Evolutionary conservation across 2,888 invertebrate genomes (phyloP).

Genomic region (Lasioglossum lativentre): DNA sequence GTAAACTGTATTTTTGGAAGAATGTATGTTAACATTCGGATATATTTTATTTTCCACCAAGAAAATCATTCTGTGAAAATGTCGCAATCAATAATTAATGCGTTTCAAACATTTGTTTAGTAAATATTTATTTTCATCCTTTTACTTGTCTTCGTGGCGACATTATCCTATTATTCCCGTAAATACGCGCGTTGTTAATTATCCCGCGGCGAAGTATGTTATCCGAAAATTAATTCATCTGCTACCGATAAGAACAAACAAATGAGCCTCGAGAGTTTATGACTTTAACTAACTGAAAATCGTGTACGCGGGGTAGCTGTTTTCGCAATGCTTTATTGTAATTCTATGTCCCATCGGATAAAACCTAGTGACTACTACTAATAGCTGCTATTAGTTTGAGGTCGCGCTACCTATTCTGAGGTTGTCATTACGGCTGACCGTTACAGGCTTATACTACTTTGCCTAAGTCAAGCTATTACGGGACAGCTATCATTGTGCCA

Average conservation of each 20-base stretch:
- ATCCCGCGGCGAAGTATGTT: slow-evolving; percentile 45
- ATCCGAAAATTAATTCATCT: slow-evolving; percentile 49
- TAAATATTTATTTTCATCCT: too few species aligned
- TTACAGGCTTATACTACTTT: slow-evolving; percentile 36
- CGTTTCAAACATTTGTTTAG: too few species aligned
- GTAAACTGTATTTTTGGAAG: too few species aligned
- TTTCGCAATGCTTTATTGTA: slow-evolving; percentile 60
- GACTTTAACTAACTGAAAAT: slow-evolving; percentile 52
- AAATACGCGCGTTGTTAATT: slow-evolving; percentile 69
- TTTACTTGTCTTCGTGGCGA: neutral
- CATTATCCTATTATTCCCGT: neutral
- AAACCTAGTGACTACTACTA: slow-evolving; percentile 66
- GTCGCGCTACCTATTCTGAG: slow-evolving; percentile 49
- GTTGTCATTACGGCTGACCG: slow-evolving; percentile 55
- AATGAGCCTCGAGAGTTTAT: slow-evolving; percentile 63
- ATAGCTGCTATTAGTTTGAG: slow-evolving; percentile 62
- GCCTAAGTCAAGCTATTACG: slow-evolving; percentile 29
- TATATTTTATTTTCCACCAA: too few species aligned
- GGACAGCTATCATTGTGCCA: slow-evolving; percentile 46
- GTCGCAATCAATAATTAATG: too few species aligned
- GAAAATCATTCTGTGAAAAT: too few species aligned
- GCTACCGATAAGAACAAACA: slow-evolving; percentile 66
- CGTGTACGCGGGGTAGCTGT: slow-evolving; percentile 16
- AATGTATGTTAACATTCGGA: too few species aligned
- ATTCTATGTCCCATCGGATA: slow-evolving; percentile 62